Conservation (phyloP, 2,797 vertebrate species). For the Alauda arvensis region DNA sequence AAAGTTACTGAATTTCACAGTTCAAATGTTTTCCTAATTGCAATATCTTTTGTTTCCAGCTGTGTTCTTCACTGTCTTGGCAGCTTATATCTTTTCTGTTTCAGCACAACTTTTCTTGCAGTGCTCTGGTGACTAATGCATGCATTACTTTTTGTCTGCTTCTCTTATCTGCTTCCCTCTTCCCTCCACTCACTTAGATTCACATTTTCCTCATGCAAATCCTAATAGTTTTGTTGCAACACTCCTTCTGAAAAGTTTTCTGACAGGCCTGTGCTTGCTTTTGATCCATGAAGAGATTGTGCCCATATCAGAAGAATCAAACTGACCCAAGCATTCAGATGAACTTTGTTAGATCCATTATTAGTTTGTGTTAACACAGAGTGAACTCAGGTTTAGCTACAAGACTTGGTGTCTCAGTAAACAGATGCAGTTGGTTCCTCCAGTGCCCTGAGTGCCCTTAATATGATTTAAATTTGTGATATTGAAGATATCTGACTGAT, state of each 20-base stretch:
- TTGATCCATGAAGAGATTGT: background rate
- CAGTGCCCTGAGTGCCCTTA: background rate
- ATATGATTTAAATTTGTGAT: background rate
- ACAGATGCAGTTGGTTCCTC: background rate
- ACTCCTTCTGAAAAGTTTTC: background rate
- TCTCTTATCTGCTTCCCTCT: background rate
- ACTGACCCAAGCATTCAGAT: background rate
- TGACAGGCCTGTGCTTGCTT: background rate
- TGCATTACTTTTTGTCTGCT: background rate
- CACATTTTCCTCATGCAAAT: background rate
- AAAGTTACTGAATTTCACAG: background rate
- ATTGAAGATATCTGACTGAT: background rate
- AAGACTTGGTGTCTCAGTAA: background rate
- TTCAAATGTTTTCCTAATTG: background rate
- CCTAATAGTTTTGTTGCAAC: background rate
- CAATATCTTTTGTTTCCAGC: background rate
- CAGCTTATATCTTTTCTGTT: background rate
- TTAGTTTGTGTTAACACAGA: background rate
- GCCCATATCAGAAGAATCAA: background rate
- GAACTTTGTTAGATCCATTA: background rate
- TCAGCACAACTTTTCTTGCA: background rate
- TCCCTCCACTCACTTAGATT: background rate
- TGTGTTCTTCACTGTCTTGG: background rate
- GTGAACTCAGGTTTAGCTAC: background rate
- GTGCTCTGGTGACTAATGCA: background rate